Evolutionary conservation across 2,888 invertebrate genomes (phyloP), one percentile per base, ranked within the genome.

Genomic region (Scelioninae gen. 1): DNA sequence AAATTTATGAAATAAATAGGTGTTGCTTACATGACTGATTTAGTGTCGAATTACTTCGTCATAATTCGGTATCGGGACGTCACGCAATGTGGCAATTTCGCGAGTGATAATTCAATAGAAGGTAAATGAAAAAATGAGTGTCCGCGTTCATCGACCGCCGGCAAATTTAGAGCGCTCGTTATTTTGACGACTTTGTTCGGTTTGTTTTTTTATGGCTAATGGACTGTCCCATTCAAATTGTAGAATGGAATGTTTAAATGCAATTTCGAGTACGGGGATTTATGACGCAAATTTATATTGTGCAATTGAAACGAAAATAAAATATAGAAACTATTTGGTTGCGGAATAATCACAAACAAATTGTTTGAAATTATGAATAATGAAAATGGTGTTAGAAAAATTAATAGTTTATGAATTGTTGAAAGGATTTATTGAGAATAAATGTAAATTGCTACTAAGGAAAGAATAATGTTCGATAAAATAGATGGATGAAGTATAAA

Each of bases 1-100:
- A 81, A 75, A 81, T 81, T 69, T 69, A 10, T 56, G 32, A 63
- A 75, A 81, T 75, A 81, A 81, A 81, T 81, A 81, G 75, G 63
- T 69, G 75, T 74, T 80, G 80, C 74, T 80, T 74, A 80, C 74
- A 74, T 62, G 74, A 74, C 74, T 80, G 74, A 80, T 80, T 80
- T 74, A 68, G 60, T 56, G 58, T 66, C 60, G 60, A 72, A 79
- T 72, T 66, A 66, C 66, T 65, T 60, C 45, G 58, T 60, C 34
- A 32, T 79, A 72, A 79, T 79, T 79, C 34, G 58, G 71, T 15
- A 49, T 40, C n/a, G 43, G 34, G 2, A 38, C 9, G 38, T 58
- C 78, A 79, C 71, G 71, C 71, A 65, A 71, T 58, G 31, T n/a
- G 63, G 49, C 56, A 68, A 62, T 68, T 69, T 47, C 34, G 53